Evolutionary conservation across 2,113 vertebrate genomes (phyloP).

Genomic region (Sander vitreus): DNA sequence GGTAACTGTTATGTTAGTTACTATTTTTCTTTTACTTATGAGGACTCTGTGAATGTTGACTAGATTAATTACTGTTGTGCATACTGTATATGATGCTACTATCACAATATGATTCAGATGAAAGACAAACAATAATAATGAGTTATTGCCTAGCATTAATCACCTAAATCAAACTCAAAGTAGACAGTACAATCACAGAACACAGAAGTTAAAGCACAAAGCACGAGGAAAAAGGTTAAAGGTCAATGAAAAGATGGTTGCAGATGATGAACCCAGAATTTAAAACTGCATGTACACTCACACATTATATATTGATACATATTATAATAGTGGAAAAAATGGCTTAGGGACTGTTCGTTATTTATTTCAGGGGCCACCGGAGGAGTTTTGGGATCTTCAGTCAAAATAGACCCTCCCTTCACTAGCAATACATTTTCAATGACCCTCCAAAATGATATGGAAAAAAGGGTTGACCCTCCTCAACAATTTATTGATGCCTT

Average conservation of each 20-base stretch:
- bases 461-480: too few species aligned
- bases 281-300: background rate
- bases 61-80: too few species aligned
- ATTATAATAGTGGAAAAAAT: background rate
- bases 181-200: constrained; percentile 9
- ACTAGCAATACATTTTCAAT: too few species aligned
- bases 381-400: too few species aligned
- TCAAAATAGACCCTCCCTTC: too few species aligned
- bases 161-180: background rate
- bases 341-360: background rate
- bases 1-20: too few species aligned
- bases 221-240: constrained; percentile 24
- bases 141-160: background rate
- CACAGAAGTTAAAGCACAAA: background rate
- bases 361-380: too few species aligned
- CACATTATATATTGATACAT: background rate
- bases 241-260: background rate
- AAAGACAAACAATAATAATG: background rate
- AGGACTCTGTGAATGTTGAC: too few species aligned
- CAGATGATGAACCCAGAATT: background rate
- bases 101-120: too few species aligned
- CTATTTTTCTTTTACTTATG: too few species aligned
- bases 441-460: too few species aligned
- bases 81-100: background rate
- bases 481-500: too few species aligned